Conservation (phyloP, 1,140 invertebrate genomes). For the Bombus superbus region DNA sequence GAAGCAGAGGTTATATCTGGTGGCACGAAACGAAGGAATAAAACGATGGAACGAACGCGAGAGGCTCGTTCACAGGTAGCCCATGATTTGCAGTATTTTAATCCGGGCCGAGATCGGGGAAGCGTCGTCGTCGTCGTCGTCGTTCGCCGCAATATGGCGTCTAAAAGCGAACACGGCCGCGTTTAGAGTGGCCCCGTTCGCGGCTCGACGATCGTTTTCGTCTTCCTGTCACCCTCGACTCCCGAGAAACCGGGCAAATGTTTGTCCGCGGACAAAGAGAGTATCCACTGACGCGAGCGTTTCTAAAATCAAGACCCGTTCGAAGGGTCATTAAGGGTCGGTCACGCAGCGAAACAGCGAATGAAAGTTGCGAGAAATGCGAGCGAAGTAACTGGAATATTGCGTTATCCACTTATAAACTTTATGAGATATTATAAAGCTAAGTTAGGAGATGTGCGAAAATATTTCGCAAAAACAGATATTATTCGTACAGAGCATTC, state of each 20-base stretch:
- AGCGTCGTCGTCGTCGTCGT: conserved; percentile 8
- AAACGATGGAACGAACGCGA: conserved; percentile 51
- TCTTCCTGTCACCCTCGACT: conserved; percentile 49
- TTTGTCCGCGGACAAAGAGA: conserved; percentile 76
- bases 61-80: conserved; percentile 74
- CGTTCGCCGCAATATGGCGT: conserved; percentile 28
- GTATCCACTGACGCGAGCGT: conserved; percentile 69
- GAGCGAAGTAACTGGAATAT: too few species aligned
- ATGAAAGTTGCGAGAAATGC: too few species aligned
- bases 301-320: conserved; percentile 76
- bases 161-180: conserved; percentile 26
- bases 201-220: conserved; percentile 32
- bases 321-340: conserved; percentile 68
- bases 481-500: too few species aligned
- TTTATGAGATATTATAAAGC: too few species aligned
- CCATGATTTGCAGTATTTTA: conserved; percentile 82
- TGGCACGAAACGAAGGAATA: background rate
- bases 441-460: background rate
- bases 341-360: too few species aligned
- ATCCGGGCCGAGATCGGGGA: conserved; percentile 71
- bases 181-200: conserved; percentile 19
- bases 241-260: conserved; percentile 71
- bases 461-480: too few species aligned
- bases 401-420: too few species aligned
- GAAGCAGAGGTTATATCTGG: background rate